Percentiles rank a stretch among this genome's conserved stretches.
Evolutionary conservation across 2,113 vertebrate genomes (phyloP).

Genomic region (Sceloporus tristichus): DNA sequence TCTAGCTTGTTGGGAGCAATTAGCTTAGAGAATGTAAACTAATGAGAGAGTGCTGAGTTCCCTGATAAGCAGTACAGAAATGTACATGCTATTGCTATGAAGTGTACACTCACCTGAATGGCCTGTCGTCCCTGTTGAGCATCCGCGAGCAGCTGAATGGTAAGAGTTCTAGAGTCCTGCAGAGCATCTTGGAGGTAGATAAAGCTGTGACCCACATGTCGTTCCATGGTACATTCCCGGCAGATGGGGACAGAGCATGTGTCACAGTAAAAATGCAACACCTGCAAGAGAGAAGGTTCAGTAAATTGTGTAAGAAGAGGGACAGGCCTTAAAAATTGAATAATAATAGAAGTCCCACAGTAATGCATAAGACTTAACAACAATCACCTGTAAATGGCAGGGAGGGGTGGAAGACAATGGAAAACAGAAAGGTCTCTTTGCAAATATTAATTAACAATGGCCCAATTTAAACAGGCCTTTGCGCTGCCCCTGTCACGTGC

Average conservation of each 20-base stretch:
- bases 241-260: constrained; percentile 96
- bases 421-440: neutral
- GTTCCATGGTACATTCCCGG: constrained; percentile 93
- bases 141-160: constrained; percentile 95
- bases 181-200: constrained; percentile 97
- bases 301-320: neutral
- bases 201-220: constrained; percentile 94
- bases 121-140: constrained; percentile 97
- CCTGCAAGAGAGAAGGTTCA: constrained; percentile 73
- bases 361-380: neutral
- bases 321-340: neutral
- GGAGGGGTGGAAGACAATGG: neutral
- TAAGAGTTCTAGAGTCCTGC: constrained; percentile 93
- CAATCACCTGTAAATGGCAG: neutral
- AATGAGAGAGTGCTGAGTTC: too few species aligned
- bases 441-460: neutral
- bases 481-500: too few species aligned
- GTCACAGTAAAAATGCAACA: constrained; percentile 97
- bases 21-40: too few species aligned
- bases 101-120: constrained; percentile 86
- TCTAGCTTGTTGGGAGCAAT: too few species aligned
- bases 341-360: neutral
- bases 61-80: too few species aligned
- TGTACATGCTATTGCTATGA: too few species aligned
- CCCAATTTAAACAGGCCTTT: neutral